Evolutionary conservation across 2,888 invertebrate genomes (phyloP), one percentile per base, ranked within the genome.

Genomic region (Argynnis bischoffii): DNA sequence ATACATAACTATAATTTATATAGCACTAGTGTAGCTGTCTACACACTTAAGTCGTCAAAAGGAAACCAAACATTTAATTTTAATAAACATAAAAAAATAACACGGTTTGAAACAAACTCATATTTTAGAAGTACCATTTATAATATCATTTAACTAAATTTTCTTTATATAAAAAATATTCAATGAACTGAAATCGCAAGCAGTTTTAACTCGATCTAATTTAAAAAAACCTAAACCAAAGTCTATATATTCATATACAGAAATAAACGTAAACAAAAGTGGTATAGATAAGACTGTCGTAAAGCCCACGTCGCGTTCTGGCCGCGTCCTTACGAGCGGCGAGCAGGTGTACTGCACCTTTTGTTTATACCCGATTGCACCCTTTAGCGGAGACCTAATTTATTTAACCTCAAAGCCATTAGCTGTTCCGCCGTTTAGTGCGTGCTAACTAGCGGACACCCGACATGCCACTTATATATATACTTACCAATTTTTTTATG

Each of bases 301-400:
- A 48, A 48, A 16, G 16, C 15, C 35, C 18, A 3, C 18, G 8
- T 5, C 0, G 3, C 8, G 15, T 16, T 41, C 15, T 61, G 51
- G 15, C 3, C 5, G 18, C 61, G 51, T 14, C 51, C 61, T 61
- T 18, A 61, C 18, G 65, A 18, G 18, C 35, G 26, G 35, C 21
- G 46, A 15, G 67, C 67, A 67, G 67, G 67, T 67, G 67, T 53
- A 57, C 4, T 31, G 51, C 57, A 63, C 57, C 57, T 63, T 61
- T 67, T 63, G 63, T 56, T 67, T 63, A 55, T 50, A 64, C 48
- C 35, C 18, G 35, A 60, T 54, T 66, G 66, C 66, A 66, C 67
- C 67, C 67, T 57, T 63, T 57, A 51, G 16, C 50, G 47, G 41
- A 61, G 35, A 53, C 46, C 41, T 57, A 55, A 63, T 63, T 63